Percentiles rank a stretch among this genome's conserved stretches.
Evolutionary conservation across 2,888 invertebrate genomes (phyloP).

Genomic region (Spilarctia lutea): DNA sequence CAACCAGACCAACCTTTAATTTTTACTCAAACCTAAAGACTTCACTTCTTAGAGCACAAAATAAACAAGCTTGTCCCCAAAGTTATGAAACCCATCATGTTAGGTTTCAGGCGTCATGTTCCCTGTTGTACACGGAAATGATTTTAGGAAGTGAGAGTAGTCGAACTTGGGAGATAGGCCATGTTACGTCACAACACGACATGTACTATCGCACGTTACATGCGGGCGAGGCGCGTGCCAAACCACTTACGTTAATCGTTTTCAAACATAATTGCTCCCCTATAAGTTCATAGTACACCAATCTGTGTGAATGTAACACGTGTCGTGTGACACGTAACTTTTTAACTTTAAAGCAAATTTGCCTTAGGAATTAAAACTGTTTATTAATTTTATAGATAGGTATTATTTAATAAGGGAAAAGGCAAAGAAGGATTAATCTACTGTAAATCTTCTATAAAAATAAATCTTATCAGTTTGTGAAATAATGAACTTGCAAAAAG

Average conservation of each 20-base stretch:
- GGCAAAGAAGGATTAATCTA: too few relatives aligned
- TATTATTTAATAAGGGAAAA: too few relatives aligned
- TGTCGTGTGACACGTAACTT: slow-evolving; percentile 9
- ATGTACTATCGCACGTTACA: slow-evolving; percentile 60
- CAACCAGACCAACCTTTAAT: too few relatives aligned
- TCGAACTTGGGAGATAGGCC: slow-evolving; percentile 45
- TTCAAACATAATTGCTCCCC: slow-evolving; percentile 70
- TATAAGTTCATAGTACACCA: slow-evolving; percentile 40
- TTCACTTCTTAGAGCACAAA: not conserved
- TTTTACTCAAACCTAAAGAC: not conserved
- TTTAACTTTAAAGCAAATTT: not conserved
- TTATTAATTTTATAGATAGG: too few relatives aligned
- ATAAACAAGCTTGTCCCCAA: not conserved
- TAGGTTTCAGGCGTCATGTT: slow-evolving; percentile 40
- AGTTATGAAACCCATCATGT: slow-evolving; percentile 20
- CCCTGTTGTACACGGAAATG: slow-evolving; percentile 59
- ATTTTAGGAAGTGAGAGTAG: slow-evolving; percentile 60
- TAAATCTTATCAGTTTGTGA: not conserved
- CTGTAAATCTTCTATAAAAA: not conserved
- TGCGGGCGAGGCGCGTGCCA: slow-evolving; percentile 76
- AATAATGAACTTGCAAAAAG: not conserved
- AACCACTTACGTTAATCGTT: slow-evolving; percentile 75
- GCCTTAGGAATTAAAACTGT: not conserved
- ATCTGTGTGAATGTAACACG: slow-evolving; percentile 26
- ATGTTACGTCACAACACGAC: slow-evolving; percentile 56